Evolutionary conservation across 2,888 invertebrate species (phyloP).

Genomic region (Branchipolynoe longqiensis): DNA sequence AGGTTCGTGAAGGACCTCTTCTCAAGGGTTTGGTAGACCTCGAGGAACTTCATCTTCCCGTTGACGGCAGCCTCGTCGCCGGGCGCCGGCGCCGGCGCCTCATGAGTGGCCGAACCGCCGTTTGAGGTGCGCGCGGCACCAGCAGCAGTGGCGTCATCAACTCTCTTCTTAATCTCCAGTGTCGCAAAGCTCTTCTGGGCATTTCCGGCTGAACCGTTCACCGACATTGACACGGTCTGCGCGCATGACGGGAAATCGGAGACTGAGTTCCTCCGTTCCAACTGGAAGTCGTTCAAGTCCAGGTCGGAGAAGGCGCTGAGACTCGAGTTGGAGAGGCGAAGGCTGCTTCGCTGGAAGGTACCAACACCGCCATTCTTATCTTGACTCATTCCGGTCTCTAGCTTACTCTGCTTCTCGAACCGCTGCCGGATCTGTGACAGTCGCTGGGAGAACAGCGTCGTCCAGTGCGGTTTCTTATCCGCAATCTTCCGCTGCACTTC

Average conservation of each 20-base stretch:
- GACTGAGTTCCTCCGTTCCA: conserved; percentile 10
- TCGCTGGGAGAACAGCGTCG: conserved; percentile 58
- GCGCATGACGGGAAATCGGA: not conserved
- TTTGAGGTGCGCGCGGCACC: not conserved
- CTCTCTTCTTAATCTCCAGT: not conserved
- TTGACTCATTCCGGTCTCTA: not conserved
- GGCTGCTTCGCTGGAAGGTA: not conserved
- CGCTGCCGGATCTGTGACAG: conserved; percentile 61
- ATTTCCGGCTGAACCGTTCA: not conserved
- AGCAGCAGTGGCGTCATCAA: not conserved
- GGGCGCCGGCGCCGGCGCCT: not conserved
- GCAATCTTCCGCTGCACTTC: too few relatives aligned
- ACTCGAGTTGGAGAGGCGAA: conserved; percentile 5
- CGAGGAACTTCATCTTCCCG: conserved; percentile 16
- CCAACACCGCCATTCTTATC: conserved; percentile 4
- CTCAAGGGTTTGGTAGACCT: conserved; percentile 28
- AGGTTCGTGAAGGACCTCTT: not conserved
- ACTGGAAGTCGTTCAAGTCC: not conserved
- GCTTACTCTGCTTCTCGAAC: conserved; percentile 56
- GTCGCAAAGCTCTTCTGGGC: not conserved
- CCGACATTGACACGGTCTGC: not conserved
- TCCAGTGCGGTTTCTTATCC: conserved; percentile 58
- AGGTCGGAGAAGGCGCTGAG: not conserved
- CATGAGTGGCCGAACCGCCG: not conserved
- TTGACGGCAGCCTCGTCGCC: not conserved